Evolutionary conservation across 2,797 vertebrate genomes (phyloP).

Genomic region (Lophotriccus pileatus): DNA sequence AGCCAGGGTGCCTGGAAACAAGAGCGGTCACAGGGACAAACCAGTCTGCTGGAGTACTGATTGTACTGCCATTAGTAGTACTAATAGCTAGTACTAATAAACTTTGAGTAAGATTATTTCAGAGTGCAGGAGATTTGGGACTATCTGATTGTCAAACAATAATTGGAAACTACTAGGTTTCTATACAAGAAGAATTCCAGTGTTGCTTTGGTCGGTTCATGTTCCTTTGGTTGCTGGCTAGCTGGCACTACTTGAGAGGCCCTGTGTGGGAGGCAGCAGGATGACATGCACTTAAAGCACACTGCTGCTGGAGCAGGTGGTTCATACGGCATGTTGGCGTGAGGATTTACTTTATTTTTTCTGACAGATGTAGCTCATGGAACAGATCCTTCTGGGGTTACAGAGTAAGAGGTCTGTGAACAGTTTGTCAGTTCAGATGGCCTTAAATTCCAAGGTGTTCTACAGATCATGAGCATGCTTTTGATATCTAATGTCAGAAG

Average conservation of each 20-base stretch:
- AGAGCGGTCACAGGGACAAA: accelerated
- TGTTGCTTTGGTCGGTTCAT: neutral
- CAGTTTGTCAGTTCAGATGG: neutral
- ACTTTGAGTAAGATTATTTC: neutral
- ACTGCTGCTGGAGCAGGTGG: neutral
- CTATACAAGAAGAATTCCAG: neutral
- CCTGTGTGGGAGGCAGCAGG: neutral
- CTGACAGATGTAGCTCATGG: neutral
- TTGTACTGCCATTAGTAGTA: neutral
- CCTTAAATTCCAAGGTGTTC: neutral
- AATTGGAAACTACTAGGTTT: neutral
- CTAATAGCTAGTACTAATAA: neutral
- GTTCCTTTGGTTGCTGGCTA: neutral
- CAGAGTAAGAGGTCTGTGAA: neutral
- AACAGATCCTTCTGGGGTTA: neutral
- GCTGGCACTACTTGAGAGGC: neutral
- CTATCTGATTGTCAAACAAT: neutral
- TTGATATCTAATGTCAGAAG: neutral
- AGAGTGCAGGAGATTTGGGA: neutral
- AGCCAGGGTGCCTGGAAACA: neutral
- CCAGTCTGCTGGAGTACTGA: neutral
- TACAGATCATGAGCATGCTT: neutral
- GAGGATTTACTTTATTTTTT: neutral
- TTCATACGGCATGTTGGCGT: accelerated
- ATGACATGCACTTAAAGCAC: neutral